Percentiles rank a stretch among this genome's conserved stretches.
Conservation (phyloP, 2,888 invertebrate genomes). For the Mythimna loreyi region DNA sequence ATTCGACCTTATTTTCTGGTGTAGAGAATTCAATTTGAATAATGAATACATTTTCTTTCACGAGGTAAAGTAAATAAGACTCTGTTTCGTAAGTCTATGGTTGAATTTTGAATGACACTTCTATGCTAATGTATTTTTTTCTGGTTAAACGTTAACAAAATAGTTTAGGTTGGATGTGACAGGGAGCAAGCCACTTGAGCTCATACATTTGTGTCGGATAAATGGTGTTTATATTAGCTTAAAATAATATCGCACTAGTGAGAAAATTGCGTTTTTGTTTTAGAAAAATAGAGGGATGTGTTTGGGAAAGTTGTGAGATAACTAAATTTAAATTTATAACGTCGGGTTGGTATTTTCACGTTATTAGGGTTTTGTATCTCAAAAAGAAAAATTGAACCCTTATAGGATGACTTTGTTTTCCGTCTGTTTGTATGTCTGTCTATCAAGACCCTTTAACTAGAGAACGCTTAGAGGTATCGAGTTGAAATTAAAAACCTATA, state of each 20-base stretch:
- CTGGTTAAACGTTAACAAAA: slow-evolving; percentile 58
- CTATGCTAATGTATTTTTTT: slow-evolving; percentile 43
- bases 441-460: too few relatives aligned
- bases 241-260: not conserved
- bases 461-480: too few relatives aligned
- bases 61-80: slow-evolving; percentile 13
- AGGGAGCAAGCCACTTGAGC: slow-evolving; percentile 57
- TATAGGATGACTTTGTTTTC: too few relatives aligned
- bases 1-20: slow-evolving; percentile 43
- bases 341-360: too few relatives aligned
- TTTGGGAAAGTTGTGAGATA: too few relatives aligned
- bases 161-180: slow-evolving; percentile 64
- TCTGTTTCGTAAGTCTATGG: not conserved
- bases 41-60: slow-evolving; percentile 12
- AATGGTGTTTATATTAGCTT: slow-evolving; percentile 50
- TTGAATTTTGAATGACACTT: slow-evolving; percentile 16
- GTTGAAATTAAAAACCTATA: too few relatives aligned
- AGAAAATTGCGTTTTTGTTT: not conserved
- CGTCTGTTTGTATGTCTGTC: too few relatives aligned
- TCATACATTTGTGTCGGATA: slow-evolving; percentile 43
- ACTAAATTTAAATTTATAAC: too few relatives aligned
- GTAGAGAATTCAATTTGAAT: slow-evolving; percentile 51
- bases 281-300: not conserved
- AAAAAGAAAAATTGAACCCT: too few relatives aligned
- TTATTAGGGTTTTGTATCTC: too few relatives aligned